Conservation (phyloP, 2,888 invertebrate species). For the Trachelus tabidus region DNA sequence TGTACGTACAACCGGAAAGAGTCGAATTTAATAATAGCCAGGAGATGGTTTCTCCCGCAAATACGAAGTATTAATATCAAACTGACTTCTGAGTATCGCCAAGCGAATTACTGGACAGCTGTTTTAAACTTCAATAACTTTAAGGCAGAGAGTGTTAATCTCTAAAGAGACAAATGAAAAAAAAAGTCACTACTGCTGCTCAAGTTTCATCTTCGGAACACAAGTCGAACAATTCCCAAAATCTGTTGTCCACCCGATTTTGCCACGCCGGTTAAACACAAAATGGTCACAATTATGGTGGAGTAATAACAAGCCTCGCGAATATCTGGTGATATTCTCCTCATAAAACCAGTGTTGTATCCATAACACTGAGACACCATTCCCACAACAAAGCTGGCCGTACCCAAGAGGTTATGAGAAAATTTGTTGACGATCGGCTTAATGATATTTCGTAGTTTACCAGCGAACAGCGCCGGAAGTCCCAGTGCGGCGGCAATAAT, state of each 20-base stretch:
- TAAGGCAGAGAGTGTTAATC: no score
- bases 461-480: slow-evolving; percentile 68
- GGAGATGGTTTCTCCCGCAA: not conserved
- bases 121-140: no score
- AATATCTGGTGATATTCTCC: not conserved
- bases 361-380: slow-evolving; percentile 62
- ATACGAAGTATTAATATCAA: not conserved
- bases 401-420: slow-evolving; percentile 69
- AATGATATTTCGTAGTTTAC: slow-evolving; percentile 67
- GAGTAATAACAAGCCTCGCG: not conserved
- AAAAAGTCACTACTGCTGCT: not conserved
- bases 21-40: not conserved
- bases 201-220: not conserved
- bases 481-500: slow-evolving; percentile 67
- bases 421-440: slow-evolving; percentile 69
- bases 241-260: not conserved
- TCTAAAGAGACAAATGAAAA: not conserved
- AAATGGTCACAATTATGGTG: not conserved
- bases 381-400: slow-evolving; percentile 68
- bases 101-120: not conserved
- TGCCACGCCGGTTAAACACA: not conserved
- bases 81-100: not conserved
- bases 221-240: not conserved
- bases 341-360: slow-evolving; percentile 42
- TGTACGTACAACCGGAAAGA: not conserved